A percentile compares a stretch with the other conserved stretches of the same genome.
These are phyloP conservation scores for Bursaphelenchus mucronatus DNA, from an alignment of 1,140 invertebrate genomes.

Conservation along the genomic window DNA sequence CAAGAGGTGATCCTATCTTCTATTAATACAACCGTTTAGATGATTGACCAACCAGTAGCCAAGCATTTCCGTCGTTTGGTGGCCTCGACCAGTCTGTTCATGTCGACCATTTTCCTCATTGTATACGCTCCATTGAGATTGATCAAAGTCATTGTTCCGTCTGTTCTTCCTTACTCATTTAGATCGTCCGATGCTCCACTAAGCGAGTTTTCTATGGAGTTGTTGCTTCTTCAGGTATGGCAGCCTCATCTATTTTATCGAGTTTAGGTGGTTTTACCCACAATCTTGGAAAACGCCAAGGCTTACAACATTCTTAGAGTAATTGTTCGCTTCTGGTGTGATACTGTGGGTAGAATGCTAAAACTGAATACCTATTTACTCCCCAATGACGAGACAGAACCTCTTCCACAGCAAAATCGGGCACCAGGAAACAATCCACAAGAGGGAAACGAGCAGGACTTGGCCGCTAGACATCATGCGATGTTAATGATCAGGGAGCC, in stretches of 20 bases:
- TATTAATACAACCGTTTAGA: slow-evolving; percentile 67
- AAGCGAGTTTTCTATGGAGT: slow-evolving; percentile 77
- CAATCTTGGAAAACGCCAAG: slow-evolving; percentile 89
- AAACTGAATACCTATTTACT: slow-evolving; percentile 23
- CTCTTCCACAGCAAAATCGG: background rate
- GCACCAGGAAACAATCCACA: slow-evolving; percentile 4
- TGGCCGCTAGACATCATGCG: slow-evolving; percentile 66
- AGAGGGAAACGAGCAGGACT: slow-evolving; percentile 43
- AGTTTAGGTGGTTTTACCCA: slow-evolving; percentile 79
- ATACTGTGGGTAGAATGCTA: slow-evolving; percentile 66
- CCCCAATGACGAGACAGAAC: slow-evolving; percentile 17
- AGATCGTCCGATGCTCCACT: slow-evolving; percentile 72
- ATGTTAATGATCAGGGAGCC: slow-evolving; percentile 62
- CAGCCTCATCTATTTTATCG: slow-evolving; percentile 18
- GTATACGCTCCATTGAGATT: slow-evolving; percentile 87
- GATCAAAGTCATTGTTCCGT: slow-evolving; percentile 75
- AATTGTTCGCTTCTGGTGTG: slow-evolving; percentile 81
- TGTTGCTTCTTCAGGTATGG: slow-evolving; percentile 78
- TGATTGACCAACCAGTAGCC: slow-evolving; percentile 92
- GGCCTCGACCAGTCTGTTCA: slow-evolving; percentile 82
- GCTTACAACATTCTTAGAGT: slow-evolving; percentile 85
- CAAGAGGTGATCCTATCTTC: slow-evolving; percentile 46
- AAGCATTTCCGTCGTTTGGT: slow-evolving; percentile 81
- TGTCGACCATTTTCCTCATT: slow-evolving; percentile 88
- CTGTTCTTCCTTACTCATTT: slow-evolving; percentile 88